Evolutionary conservation across 2,888 invertebrate species (phyloP), one percentile per base, ranked within the genome.

Genomic region (Acholoe squamosa): DNA sequence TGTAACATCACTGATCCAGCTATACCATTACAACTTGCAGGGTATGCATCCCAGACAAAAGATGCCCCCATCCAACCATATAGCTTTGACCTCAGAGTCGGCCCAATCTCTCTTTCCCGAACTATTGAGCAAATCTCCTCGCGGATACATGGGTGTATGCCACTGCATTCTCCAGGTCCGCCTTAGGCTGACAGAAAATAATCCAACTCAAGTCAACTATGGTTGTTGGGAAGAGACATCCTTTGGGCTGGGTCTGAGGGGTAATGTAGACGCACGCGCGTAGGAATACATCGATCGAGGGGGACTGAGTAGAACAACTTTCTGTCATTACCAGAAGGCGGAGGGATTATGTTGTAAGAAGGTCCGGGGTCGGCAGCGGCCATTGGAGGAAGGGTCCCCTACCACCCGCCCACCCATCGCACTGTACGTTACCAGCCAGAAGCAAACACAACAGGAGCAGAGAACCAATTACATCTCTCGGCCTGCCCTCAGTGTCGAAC

Each of bases 401-500:
- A 3, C 43, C 43, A n/a, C 61, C 61, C 61, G 14, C 5, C 61
- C 22, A n/a, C 61, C 19, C 22, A 61, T 14, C 61, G 10, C 7
- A 5, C 77, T n/a, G n/a, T 51, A 84, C 84, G 84, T 84, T 84
- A 84, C 84, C 12, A 22, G 84, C 28, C 0, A 43, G 7, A 25
- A 51, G 84, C 43, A 84, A 84, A 84, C 51, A 84, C 84, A 84
- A 84, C 25, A 84, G 84, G 84, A 84, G 84, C 84, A 12, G 84
- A 84, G 43, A 84, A 34, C 84, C 84, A 84, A 84, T 84, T 84
- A 84, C 84, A 22, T 22, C 71, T 7, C 7, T 14, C 61, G 14
- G 7, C 61, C 5, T 67, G 67, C 67, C 28, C 67, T 7, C 67
- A 67, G 28, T 43, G 34, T 10, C 84, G 34, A 84, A 84, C 34